Base-by-base conservation (phyloP, 2,113 vertebrate genomes). In the Fulica atra region DNA sequence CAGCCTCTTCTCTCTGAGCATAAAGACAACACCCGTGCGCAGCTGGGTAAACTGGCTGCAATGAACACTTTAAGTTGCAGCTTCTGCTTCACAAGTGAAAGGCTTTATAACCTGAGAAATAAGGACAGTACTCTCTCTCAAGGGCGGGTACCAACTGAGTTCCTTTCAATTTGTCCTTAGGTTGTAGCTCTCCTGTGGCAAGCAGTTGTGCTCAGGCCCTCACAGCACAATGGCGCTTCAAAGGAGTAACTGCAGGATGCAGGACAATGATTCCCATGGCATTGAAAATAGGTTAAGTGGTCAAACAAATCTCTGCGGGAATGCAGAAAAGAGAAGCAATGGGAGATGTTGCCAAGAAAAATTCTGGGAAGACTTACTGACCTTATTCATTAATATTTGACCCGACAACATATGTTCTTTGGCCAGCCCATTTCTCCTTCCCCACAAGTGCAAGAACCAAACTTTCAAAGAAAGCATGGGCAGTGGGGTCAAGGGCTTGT, bases 401-500 rank as follows among this genome's bases (percentile, higher is more conserved):
- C 54, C 42, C 82, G 77, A 64, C 10, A 56, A 35, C 1, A 0
- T 17, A 16, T 7, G 20, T 26, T 70, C 11, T 50, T 60, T 68
- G 56, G 29, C 28, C 48, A 64, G 20, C 4, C 74, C 50, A 7
- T 56, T 86, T 83, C 64, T 7, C 48, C 38, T 74, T 86, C 35
- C 38, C 10, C 19, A 33, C 10, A 77, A 72, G 14, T 16, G 21
- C 24, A 60, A n/a, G n/a, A 21, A 48, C 12, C 18, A 31, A 9
- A 42, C 57, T 78, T 71, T 54, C 71, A n/a, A 64, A 64, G 70
- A 42, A 77, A 71, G 56, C 17, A 13, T 1, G 16, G 15, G 20
- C 0, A 0, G 18, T 28, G 16, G 13, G 17, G 8, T 66, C 60
- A 66, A 78, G 21, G 31, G 6, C 21, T 50, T 83, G 21, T 59